Evolutionary conservation across 64 coral and sea anemone genomes (phyloP), one percentile per base, ranked within the genome.

Genomic region (Catalaphyllia jardinei): DNA sequence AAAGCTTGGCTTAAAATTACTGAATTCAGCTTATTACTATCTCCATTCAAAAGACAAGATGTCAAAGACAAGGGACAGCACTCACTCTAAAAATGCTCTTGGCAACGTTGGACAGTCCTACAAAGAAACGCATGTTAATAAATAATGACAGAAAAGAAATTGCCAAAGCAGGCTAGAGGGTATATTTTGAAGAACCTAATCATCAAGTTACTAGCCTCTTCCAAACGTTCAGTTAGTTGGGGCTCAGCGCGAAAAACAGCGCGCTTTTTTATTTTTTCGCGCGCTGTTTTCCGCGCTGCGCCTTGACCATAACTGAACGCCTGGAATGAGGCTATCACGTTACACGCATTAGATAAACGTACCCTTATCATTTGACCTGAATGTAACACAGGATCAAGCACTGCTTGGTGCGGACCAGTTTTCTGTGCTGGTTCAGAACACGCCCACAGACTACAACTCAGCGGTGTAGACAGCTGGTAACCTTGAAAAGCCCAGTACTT

Each of bases 401-500:
- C 25, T 71, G 31, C 22, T 42, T 71, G 62, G 24, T 71, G 81
- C 24, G 42, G 42, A 46, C 33, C 0, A 4, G 74, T 65, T 71
- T 31, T 67, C 38, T 79, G 54, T 22, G 31, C 12, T n/a, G 83
- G 82, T 63, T 92, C 90, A 79, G 74, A 52, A 79, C 83, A 92
- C 15, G 74, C 61, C 90, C 90, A 92, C 9, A 87, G 51, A 79
- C 72, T 87, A 31, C 39, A 77, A 0, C 33, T 50, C 5, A 87
- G 59, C 11, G 87, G 87, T 28, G 79, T 15, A 64, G 62, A 29
- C 20, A 89, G 31, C 29, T 89, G 75, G 15, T 89, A 79, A 46
- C 88, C 86, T 71, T 93, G 92, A 19, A 49, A 71, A 42, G 28
- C 28, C 71, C 86, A 83, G 28, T 77, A 89, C 29, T 60, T 89